Evolutionary conservation across 2,888 invertebrate genomes (phyloP).

Genomic region (Folsomia candida): DNA sequence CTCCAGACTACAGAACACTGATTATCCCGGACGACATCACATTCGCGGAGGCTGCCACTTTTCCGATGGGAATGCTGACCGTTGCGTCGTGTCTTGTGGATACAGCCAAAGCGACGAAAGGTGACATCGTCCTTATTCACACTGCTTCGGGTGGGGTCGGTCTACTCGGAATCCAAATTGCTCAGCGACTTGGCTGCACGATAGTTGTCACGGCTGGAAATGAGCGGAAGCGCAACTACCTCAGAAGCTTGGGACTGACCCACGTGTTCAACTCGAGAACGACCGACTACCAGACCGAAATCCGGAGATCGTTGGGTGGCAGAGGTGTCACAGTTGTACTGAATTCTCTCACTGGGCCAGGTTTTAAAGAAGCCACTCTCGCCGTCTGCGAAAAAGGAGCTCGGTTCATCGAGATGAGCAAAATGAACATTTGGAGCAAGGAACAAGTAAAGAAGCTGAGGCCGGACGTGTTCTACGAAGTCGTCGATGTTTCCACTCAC

Average conservation of each 20-base stretch:
- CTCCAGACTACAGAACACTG: not conserved
- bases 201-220: slow-evolving; percentile 29
- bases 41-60: slow-evolving; percentile 11
- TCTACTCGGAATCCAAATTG: slow-evolving; percentile 22
- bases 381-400: not conserved
- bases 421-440: slow-evolving; percentile 11
- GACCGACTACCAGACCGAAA: not conserved
- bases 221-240: slow-evolving; percentile 16
- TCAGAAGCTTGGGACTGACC: not conserved
- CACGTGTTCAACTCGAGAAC: slow-evolving; percentile 8
- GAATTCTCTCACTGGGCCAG: slow-evolving; percentile 7
- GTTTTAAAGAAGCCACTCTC: slow-evolving; percentile 15
- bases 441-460: not conserved
- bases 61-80: slow-evolving; percentile 18
- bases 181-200: slow-evolving; percentile 3
- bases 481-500: not conserved
- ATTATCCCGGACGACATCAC: slow-evolving; percentile 13
- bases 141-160: slow-evolving; percentile 29
- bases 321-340: slow-evolving; percentile 1
- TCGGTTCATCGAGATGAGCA: slow-evolving; percentile 15
- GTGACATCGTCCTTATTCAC: slow-evolving; percentile 15
- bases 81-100: slow-evolving; percentile 18
- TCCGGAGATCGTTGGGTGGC: not conserved
- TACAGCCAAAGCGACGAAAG: slow-evolving; percentile 4
- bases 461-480: slow-evolving; percentile 7